Evolutionary conservation across 2,797 vertebrate genomes (phyloP).

Genomic region (Picus viridis): DNA sequence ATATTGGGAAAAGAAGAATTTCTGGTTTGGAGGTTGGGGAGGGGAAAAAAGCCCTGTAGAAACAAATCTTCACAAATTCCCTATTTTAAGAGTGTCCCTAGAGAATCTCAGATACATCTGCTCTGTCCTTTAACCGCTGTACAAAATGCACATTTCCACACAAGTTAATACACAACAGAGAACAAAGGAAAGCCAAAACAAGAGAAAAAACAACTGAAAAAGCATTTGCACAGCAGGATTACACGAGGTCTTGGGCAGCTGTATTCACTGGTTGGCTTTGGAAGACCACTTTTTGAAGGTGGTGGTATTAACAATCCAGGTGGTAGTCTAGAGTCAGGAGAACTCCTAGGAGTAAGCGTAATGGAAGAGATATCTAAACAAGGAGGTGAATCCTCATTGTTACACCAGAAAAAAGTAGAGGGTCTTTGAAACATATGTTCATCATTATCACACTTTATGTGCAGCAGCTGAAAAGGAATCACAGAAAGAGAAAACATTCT

Average conservation of each 20-base stretch:
- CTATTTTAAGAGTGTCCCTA: neutral
- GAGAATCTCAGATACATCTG: neutral
- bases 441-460: slow-evolving; percentile 86
- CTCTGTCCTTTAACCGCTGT: slow-evolving; percentile 44
- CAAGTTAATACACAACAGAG: slow-evolving; percentile 32
- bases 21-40: neutral
- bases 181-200: neutral
- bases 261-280: slow-evolving; percentile 83
- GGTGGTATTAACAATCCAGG: slow-evolving; percentile 89
- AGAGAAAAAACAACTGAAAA: neutral
- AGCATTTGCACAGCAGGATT: slow-evolving; percentile 76
- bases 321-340: slow-evolving; percentile 88
- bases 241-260: slow-evolving; percentile 89
- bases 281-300: slow-evolving; percentile 84
- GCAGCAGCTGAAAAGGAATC: slow-evolving; percentile 87
- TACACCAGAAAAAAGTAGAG: slow-evolving; percentile 90
- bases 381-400: slow-evolving; percentile 86
- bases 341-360: slow-evolving; percentile 91
- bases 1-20: neutral
- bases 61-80: neutral
- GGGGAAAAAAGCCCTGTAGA: neutral
- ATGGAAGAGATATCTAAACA: slow-evolving; percentile 93
- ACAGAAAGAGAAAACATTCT: slow-evolving; percentile 78
- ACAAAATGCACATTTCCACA: slow-evolving; percentile 63
- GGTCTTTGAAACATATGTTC: slow-evolving; percentile 88